Evolutionary conservation across 2,113 vertebrate species (phyloP).

Genomic region (Epinephelus fuscoguttatus): DNA sequence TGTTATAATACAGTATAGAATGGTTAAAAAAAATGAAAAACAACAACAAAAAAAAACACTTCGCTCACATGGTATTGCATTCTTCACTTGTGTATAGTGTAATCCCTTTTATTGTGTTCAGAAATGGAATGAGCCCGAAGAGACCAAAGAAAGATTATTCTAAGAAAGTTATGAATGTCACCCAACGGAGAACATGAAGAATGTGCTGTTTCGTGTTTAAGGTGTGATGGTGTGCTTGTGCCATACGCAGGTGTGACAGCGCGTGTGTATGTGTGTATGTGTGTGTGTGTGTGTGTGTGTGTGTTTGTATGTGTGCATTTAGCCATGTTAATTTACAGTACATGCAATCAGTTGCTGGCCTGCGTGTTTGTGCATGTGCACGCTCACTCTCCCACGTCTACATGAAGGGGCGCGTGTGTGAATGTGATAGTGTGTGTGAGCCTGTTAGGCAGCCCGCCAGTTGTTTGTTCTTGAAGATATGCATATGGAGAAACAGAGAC

Average conservation of each 20-base stretch:
- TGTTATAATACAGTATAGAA: constrained; percentile 72
- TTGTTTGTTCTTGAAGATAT: constrained; percentile 77
- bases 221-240: constrained; percentile 52
- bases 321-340: constrained; percentile 32
- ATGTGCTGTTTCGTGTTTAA: constrained; percentile 65
- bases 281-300: too few relatives aligned
- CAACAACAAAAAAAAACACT: constrained; percentile 22
- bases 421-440: constrained; percentile 63
- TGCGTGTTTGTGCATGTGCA: constrained; percentile 35
- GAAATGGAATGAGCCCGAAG: constrained; percentile 59
- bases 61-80: constrained; percentile 64
- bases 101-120: constrained; percentile 62
- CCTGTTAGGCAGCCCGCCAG: constrained; percentile 70
- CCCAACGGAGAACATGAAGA: constrained; percentile 57
- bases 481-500: constrained; percentile 68
- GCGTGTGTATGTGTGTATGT: background rate
- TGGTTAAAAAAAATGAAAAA: constrained; percentile 9
- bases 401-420: constrained; percentile 31
- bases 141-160: constrained; percentile 76
- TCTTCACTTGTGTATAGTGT: constrained; percentile 63
- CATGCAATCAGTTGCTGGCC: constrained; percentile 22
- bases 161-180: constrained; percentile 70
- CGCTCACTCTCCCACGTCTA: constrained; percentile 45
- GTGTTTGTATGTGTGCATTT: constrained; percentile 28
- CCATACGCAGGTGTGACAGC: constrained; percentile 36